phyloP scores from a whole-genome alignment of 1,140 invertebrate genomes.

The Dysdera silvatica region DNA sequence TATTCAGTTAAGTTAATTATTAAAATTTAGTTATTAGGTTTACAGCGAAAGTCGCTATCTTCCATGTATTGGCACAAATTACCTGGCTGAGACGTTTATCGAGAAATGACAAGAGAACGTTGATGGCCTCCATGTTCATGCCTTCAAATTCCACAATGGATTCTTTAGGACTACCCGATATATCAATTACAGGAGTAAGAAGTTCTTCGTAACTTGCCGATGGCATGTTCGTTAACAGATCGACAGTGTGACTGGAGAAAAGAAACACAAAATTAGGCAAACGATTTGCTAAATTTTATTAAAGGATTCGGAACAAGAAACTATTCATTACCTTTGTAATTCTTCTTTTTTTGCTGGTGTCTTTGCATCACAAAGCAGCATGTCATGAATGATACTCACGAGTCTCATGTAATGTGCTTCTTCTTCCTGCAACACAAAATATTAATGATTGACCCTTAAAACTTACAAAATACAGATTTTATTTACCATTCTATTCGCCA shows the following conservation, averaged over 20 bases:
- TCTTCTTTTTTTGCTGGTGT: constrained; percentile 57
- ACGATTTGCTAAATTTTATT: not conserved
- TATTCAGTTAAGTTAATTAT: too few relatives aligned
- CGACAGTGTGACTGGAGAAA: constrained; percentile 52
- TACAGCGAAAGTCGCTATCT: too few relatives aligned
- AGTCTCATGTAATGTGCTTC: constrained; percentile 63
- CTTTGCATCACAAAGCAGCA: constrained; percentile 57
- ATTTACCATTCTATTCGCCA: too few relatives aligned
- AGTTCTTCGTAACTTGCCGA: constrained; percentile 50
- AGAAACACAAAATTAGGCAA: constrained; percentile 15
- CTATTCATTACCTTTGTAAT: constrained; percentile 55
- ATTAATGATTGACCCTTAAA: not conserved
- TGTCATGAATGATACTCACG: constrained; percentile 59
- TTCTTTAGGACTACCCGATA: constrained; percentile 36
- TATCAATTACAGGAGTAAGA: constrained; percentile 45
- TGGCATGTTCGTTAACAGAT: constrained; percentile 53
- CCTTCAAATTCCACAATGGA: constrained; percentile 52
- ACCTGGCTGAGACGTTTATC: constrained; percentile 49
- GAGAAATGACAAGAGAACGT: constrained; percentile 58
- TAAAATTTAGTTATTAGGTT: too few relatives aligned
- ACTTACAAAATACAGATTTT: too few relatives aligned
- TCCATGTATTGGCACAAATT: too few relatives aligned
- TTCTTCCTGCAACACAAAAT: constrained; percentile 51
- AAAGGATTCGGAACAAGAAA: not conserved
- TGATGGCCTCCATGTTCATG: constrained; percentile 61